Percentiles rank a stretch among this genome's conserved stretches.
phyloP scores from a whole-genome alignment of 2,113 vertebrate species.

The Catharus bicknelli region DNA sequence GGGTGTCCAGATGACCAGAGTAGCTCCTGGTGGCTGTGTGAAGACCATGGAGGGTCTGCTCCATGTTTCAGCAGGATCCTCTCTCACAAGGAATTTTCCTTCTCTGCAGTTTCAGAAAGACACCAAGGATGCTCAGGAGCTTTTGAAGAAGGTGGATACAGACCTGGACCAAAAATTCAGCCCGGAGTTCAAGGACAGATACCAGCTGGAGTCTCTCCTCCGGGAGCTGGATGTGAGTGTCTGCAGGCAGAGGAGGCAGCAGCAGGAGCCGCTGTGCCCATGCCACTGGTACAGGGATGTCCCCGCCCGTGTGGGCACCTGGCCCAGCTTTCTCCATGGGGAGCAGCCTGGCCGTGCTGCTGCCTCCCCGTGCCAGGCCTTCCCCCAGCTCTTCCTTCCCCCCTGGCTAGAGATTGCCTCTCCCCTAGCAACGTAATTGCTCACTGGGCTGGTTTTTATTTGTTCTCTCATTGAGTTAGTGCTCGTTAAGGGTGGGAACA shows the following conservation, averaged over 20 bases:
- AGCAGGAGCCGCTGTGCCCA: background rate
- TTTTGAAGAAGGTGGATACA: conserved; percentile 86
- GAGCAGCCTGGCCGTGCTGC: background rate
- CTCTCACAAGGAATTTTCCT: background rate
- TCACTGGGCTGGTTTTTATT: conserved; percentile 45
- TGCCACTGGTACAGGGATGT: fast-evolving
- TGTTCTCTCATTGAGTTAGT: conserved; percentile 14
- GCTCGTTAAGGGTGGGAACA: background rate
- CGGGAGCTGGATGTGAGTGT: conserved; percentile 87
- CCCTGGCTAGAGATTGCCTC: conserved; percentile 41
- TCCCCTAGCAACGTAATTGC: conserved; percentile 33
- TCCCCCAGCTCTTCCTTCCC: conserved; percentile 4
- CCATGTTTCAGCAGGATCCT: background rate
- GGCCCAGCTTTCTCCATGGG: background rate
- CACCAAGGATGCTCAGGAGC: conserved; percentile 87
- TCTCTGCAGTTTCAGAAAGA: conserved; percentile 87
- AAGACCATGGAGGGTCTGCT: background rate
- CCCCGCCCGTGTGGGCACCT: background rate
- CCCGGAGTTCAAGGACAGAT: conserved; percentile 93
- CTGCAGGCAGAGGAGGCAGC: background rate
- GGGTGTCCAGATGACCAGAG: background rate
- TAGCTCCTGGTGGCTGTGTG: fast-evolving
- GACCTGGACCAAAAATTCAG: conserved; percentile 92
- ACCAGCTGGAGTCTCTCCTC: conserved; percentile 89
- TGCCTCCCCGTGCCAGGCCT: background rate